phyloP scores from a whole-genome alignment of 1,140 invertebrate genomes.

The Patella vulgata region DNA sequence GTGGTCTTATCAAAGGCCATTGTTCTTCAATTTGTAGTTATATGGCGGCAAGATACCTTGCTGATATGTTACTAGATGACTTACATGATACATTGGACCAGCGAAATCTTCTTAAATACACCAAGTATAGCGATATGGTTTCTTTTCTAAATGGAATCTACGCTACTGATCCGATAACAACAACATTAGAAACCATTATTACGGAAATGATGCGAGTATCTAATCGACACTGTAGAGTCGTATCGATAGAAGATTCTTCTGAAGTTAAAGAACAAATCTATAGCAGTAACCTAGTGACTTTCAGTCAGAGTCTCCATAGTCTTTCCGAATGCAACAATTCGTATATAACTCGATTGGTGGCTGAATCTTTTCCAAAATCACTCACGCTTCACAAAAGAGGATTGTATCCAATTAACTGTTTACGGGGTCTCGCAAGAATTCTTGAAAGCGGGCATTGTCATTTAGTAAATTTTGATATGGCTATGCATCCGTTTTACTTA shows the following conservation, averaged over 20 bases:
- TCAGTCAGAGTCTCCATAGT: not conserved
- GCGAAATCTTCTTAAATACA: slow-evolving; percentile 39
- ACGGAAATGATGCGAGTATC: slow-evolving; percentile 44
- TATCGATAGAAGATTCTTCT: not conserved
- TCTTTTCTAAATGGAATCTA: slow-evolving; percentile 44
- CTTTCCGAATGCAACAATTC: not conserved
- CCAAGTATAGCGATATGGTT: slow-evolving; percentile 39
- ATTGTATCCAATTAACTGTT: slow-evolving; percentile 4
- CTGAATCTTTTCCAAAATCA: not conserved
- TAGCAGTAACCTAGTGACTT: not conserved
- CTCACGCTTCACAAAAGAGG: not conserved
- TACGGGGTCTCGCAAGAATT: slow-evolving; percentile 33
- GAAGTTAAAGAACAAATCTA: not conserved
- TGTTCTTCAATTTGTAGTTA: slow-evolving; percentile 44
- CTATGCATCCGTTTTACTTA: slow-evolving; percentile 22
- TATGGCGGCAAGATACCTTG: slow-evolving; percentile 44
- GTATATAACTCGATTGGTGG: not conserved
- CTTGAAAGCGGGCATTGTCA: slow-evolving; percentile 38
- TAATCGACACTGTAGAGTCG: too few species aligned
- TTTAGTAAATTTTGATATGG: slow-evolving; percentile 38
- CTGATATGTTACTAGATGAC: slow-evolving; percentile 40
- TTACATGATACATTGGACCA: slow-evolving; percentile 35
- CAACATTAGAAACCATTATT: slow-evolving; percentile 29
- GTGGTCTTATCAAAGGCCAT: slow-evolving; percentile 31
- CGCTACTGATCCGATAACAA: slow-evolving; percentile 32